Base-by-base conservation (phyloP, 2,888 invertebrate species). In the Brachylomia viminalis region DNA sequence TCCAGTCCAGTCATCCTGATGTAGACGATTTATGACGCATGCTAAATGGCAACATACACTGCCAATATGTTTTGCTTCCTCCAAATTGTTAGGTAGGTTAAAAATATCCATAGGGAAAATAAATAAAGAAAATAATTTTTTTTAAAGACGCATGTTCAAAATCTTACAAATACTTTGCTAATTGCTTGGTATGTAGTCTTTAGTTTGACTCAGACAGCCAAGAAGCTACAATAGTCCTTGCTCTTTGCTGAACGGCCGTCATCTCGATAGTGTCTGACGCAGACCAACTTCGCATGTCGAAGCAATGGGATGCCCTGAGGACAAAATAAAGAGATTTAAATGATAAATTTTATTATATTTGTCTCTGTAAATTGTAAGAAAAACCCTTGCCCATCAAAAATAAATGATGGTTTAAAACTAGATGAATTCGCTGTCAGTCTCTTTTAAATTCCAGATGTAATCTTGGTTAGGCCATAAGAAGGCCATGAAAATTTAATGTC, bases 251-350 rank as follows among this genome's bases (percentile, higher is more conserved):
- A 2, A 91, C 91, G 54, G 90, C 88, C 2, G 95, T 93, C 96
- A 96, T 96, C 47, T 68, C 71, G 27, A 95, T 95, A 8, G 96
- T 96, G 85, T 96, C 94, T 0, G 94, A 90, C 3, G 49, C 11
- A 20, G 88, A 76, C 95, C 95, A 96, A 52, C 87, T 81, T 77
- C 91, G 91, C 95, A 96, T 94, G 84, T 96, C 96, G 85, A 96
- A 96, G 84, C 96, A 96, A 84, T 96, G 96, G 3, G 96, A 95
- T 27, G 96, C 96, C 80, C 96, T 96, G 91, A 23, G 81, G 86
- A 87, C n/a, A 84, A 72, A 74, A 58, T 54, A 52, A 15, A 15
- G 15, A 6, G 13, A 15, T 7, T 7, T n/a, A n/a, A 56, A 2
- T 8, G 7, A 27, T 56, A 2, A 27, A 30, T 27, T 6, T 56